Evolutionary conservation across 2,797 vertebrate species (phyloP), one percentile per base, ranked within the genome.

Genomic region (Lindbergichthys nudifrons): DNA sequence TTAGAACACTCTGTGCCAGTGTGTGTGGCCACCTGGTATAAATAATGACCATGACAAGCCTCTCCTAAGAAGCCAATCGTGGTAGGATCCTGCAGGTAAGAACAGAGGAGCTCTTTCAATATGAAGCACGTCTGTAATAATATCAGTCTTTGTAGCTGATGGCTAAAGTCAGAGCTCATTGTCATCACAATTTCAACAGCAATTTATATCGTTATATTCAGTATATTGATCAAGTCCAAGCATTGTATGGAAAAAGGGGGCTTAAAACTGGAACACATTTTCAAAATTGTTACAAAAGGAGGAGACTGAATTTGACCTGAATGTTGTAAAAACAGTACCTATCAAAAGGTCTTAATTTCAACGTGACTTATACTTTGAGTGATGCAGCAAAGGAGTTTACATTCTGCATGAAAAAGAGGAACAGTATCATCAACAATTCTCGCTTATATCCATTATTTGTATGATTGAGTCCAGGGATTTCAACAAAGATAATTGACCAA

Each of bases 31-130:
- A 12, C 57, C 13, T 64, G 77, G 65, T 64, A 77, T 71, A 73
- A 79, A 86, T 85, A 86, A 87, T 78, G 71, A 69, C 68, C 53
- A 66, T 70, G 64, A 73, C 75, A 26, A 75, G 62, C 41, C 18
- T 59, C 36, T 65, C n/a, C 16, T 42, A 54, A 68, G 43, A 66
- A 73, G 67, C 80, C 81, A 85, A 70, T 80, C 10, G 1, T 51
- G 56, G 67, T 81, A 63, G 36, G 57, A 77, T 79, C 63, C 71
- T 77, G 39, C 54, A 77, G 72, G 62, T 77, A n/a, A 73, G 41
- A 80, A 53, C 23, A 63, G 21, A 70, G 14, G 21, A 74, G 65
- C 53, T 68, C 32, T 23, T 76, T 16, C 13, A 54, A 72, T 53
- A 45, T 64, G 58, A 77, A 69, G 36, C 42, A 48, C 48, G 59